Evolutionary conservation across 2,888 invertebrate genomes (phyloP), one percentile per base, ranked within the genome.

Genomic region (Drosophila buzzatii): DNA sequence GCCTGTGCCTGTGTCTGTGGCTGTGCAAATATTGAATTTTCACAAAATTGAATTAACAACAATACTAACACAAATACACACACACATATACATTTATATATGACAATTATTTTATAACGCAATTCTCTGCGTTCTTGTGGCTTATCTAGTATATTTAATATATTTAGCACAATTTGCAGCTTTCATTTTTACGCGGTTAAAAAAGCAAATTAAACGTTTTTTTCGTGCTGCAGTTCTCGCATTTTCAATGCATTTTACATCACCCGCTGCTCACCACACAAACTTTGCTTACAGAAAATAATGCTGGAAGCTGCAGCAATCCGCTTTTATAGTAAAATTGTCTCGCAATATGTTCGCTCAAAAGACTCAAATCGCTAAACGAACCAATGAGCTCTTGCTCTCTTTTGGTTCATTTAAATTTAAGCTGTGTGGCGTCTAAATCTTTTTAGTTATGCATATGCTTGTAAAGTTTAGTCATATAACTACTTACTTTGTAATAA

Each of bases 1-100:
- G 56, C 18, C 31, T 49, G 10, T 58, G 42, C 42, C 44, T 61
- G 66, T 55, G 56, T 51, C 41, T 39, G 16, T 39, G 39, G 16
- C 39, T 41, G 41, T 41, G 41, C 47, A 61, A 62, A 18, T 84
- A 85, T 85, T 71, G 90, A 82, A 68, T 85, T 85, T 89, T 89
- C 80, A 56, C 72, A 35, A 66, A 66, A 59, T 49, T 58, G 45
- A 69, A 42, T 70, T 39, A 58, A 55, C 23, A 51, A 52, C 35
- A 55, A 37, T 20, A 49, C 49, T 27, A 45, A 44, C 16, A 57
- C 33, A 57, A 16, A 57, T 44, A 33, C 31, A 63, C 44, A 53
- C 45, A 53, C 45, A 62, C 23, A 44, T 20, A 16, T 8, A 49
- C 16, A 8, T n/a, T n/a, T 2, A 18, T 42, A 45, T 14, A 18